These are phyloP conservation scores for Cliona cf. orientalis DNA, from an alignment of 37 sponge, comb jelly and placozoan genomes.

Conservation along the genomic window DNA sequence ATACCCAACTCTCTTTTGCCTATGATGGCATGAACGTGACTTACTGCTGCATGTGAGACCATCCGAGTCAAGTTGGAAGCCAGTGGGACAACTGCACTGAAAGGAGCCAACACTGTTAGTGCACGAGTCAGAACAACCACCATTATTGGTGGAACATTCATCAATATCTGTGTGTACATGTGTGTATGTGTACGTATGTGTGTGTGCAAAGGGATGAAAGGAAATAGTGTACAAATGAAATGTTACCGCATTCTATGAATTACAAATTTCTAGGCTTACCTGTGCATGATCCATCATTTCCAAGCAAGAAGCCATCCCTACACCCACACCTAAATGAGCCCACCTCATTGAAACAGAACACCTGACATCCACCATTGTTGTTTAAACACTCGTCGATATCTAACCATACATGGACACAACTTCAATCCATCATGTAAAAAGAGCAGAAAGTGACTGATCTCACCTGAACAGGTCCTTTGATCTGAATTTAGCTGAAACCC, in stretches of 20 bases:
- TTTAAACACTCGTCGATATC: conserved; percentile 3
- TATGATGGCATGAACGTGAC: neutral
- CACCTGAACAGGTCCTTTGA: conserved; percentile 18
- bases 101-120: conserved; percentile 36
- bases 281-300: neutral
- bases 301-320: neutral
- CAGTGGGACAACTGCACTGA: conserved; percentile 40
- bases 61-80: conserved; percentile 31
- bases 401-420: no score
- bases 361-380: conserved; percentile 23
- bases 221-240: neutral
- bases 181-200: neutral
- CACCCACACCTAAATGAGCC: conserved; percentile 11
- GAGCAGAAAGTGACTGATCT: neutral
- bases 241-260: neutral
- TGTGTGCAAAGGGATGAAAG: neutral
- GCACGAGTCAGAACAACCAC: conserved; percentile 52
- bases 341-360: neutral
- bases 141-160: conserved; percentile 63
- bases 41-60: conserved; percentile 61
- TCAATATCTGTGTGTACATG: conserved; percentile 31
- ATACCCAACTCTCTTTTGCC: no score
- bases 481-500: conserved; percentile 13
- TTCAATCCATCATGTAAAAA: neutral
- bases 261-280: neutral